These are phyloP conservation scores for Stylophora pistillata DNA, from an alignment of 64 coral and sea anemone species.

Conservation along the genomic window DNA sequence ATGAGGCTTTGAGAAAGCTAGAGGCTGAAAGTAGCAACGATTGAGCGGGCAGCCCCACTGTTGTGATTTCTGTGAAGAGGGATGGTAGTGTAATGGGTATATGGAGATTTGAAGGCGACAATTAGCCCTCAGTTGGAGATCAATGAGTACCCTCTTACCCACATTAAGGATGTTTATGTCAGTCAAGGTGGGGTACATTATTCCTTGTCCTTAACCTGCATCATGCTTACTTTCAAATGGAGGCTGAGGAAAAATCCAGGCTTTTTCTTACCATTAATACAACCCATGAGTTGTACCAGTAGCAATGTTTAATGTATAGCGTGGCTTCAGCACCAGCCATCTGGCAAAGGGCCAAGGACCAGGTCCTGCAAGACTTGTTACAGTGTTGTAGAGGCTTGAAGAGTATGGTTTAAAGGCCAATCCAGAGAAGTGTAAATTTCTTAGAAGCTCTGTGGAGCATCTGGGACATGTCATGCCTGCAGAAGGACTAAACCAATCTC, in stretches of 20 bases:
- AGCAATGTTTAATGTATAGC: slow-evolving; percentile 25
- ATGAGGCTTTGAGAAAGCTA: not conserved
- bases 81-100: slow-evolving; percentile 37
- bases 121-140: slow-evolving; percentile 28
- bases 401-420: slow-evolving; percentile 37
- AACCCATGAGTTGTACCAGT: slow-evolving; percentile 8
- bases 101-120: slow-evolving; percentile 33
- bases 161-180: slow-evolving; percentile 25
- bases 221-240: slow-evolving; percentile 42
- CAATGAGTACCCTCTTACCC: slow-evolving; percentile 11
- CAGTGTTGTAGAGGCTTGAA: slow-evolving; percentile 9
- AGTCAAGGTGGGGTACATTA: not conserved
- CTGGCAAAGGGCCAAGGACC: slow-evolving; percentile 38
- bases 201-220: slow-evolving; percentile 10
- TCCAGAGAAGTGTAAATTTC: slow-evolving; percentile 33
- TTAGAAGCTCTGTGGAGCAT: slow-evolving; percentile 28
- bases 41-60: not conserved
- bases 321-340: slow-evolving; percentile 31
- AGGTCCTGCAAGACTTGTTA: not conserved
- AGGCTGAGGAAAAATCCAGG: slow-evolving; percentile 11
- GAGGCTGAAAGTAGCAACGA: slow-evolving; percentile 7
- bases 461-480: slow-evolving; percentile 29
- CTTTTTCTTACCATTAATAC: slow-evolving; percentile 35
- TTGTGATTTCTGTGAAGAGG: not conserved
- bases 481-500: slow-evolving; percentile 24